Evolutionary conservation across 2,797 vertebrate genomes (phyloP), one percentile per base, ranked within the genome.

Genomic region (Sebastes vulpes): DNA sequence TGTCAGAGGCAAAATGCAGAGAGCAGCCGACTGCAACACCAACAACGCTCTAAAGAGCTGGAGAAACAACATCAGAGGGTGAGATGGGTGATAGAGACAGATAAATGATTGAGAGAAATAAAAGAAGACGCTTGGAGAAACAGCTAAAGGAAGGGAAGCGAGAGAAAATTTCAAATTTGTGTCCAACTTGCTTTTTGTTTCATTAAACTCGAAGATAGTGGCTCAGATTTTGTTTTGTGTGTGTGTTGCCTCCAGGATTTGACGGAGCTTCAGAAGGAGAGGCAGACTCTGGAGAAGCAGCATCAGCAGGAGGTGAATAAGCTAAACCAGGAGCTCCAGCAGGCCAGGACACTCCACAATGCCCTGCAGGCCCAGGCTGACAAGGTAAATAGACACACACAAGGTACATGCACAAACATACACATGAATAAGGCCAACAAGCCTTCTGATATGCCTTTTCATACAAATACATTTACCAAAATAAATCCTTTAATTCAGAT

Each of bases 11-110:
- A 96, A 88, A 97, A 96, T 54, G 79, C 95, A 10, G 96, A 96
- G 71, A 96, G 93, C 82, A 95, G 88, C 82, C 91, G 96, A 54
- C 90, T 94, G 60, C 95, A 95, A 10, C 92, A 95, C 70, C 96
- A 94, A 26, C 96, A 95, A 35, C 95, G 94, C 58, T 81, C 77
- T 4, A 97, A 95, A 67, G 96, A 96, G 68, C 66, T 95, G 83
- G 96, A 97, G 88, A 95, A 93, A 70, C 95, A 96, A 21, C 95
- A 96, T 70, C 96, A 97, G 87, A 94, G 92, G 93, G 96, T 97
- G 71, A 85, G 74, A 75, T 14, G 38, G 46, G 23, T 28, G 32
- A 53, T 31, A 1, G 21, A 61, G 48, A 35, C 21, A 48, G 21
- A 29, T n/a, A 20, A 11, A 35, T 6, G 21, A 65, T 7, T 32